Evolutionary conservation across 2,888 invertebrate genomes (phyloP).

Genomic region (Xestia c-nigrum): DNA sequence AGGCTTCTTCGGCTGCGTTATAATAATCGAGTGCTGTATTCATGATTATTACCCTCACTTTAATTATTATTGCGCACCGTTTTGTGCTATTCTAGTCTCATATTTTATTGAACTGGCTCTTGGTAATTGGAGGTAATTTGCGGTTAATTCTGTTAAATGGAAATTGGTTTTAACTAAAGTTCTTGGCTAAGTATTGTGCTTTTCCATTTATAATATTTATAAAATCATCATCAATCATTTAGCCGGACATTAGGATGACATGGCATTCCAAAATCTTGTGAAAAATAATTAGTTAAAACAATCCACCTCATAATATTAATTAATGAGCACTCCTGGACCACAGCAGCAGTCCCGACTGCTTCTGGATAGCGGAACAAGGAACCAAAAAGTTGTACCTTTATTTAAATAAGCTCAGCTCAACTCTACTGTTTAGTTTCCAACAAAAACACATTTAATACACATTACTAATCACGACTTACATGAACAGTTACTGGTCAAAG

Average conservation of each 20-base stretch:
- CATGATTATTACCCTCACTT: conserved; percentile 73
- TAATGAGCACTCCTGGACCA: not conserved
- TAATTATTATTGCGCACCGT: conserved; percentile 62
- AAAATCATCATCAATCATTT: not conserved
- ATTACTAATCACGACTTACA: conserved; percentile 24
- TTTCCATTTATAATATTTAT: not conserved
- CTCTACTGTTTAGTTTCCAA: conserved; percentile 34
- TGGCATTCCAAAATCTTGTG: not conserved
- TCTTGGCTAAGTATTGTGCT: not conserved
- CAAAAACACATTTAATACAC: conserved; percentile 35
- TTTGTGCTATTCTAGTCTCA: conserved; percentile 48
- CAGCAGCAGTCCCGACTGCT: not conserved
- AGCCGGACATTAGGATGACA: not conserved
- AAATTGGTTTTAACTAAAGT: not conserved
- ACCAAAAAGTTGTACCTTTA: conserved; percentile 35
- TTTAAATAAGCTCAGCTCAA: conserved; percentile 42
- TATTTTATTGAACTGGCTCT: conserved; percentile 28
- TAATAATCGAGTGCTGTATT: conserved; percentile 73
- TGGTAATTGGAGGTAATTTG: conserved; percentile 15
- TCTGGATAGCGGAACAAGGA: conserved; percentile 1
- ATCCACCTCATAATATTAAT: not conserved
- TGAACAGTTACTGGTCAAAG: conserved; percentile 3
- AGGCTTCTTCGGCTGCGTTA: conserved; percentile 77
- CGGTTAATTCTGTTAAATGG: conserved; percentile 1
- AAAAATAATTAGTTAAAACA: not conserved